Evolutionary conservation across 1,140 invertebrate genomes (phyloP).

Genomic region (Halictus rubicundus): DNA sequence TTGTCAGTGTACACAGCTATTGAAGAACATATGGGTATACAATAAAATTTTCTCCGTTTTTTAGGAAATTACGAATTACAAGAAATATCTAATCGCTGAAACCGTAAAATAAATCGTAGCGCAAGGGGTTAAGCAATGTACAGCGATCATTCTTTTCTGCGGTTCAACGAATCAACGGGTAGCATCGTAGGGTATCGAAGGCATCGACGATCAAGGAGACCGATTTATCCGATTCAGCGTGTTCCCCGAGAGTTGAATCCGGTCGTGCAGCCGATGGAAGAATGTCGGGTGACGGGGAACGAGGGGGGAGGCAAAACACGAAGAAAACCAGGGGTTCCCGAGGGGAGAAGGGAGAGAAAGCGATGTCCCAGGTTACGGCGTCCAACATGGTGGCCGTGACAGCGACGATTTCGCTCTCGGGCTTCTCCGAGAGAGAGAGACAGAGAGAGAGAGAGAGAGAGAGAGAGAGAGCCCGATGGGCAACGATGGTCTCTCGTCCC

Average conservation of each 20-base stretch:
- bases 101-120: too few species aligned
- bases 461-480: slow-evolving; percentile 44
- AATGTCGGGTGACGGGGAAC: slow-evolving; percentile 1
- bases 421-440: background rate
- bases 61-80: too few species aligned
- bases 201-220: background rate
- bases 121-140: too few species aligned
- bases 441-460: background rate
- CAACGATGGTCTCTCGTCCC: slow-evolving; percentile 61
- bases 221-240: slow-evolving; percentile 18
- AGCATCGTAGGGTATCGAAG: too few species aligned
- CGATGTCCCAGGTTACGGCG: slow-evolving; percentile 52
- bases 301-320: slow-evolving; percentile 3
- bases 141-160: too few species aligned
- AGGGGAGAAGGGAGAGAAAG: slow-evolving; percentile 26
- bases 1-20: too few species aligned
- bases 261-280: background rate
- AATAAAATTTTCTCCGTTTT: too few species aligned
- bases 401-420: slow-evolving; percentile 50
- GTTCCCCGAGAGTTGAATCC: background rate
- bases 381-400: slow-evolving; percentile 64
- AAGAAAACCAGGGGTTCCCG: slow-evolving; percentile 8
- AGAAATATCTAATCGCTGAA: too few species aligned
- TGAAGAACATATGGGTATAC: too few species aligned
- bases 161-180: too few species aligned